These are phyloP conservation scores for Lycodopsis pacificus DNA, from an alignment of 2,797 vertebrate species.

Conservation along the genomic window DNA sequence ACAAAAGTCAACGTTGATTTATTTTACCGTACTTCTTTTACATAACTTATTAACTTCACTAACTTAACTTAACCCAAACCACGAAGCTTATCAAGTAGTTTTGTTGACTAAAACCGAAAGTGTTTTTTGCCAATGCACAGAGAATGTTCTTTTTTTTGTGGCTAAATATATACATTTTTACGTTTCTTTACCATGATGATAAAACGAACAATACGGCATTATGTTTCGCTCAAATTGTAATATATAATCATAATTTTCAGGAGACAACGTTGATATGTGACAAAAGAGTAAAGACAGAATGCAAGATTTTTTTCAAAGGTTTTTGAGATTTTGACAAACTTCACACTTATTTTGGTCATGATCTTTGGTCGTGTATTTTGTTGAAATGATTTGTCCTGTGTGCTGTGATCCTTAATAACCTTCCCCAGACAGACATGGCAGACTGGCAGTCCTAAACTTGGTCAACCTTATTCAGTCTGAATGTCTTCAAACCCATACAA, in stretches of 20 bases:
- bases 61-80: not conserved
- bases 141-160: too few species aligned
- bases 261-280: not conserved
- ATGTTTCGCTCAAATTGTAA: too few species aligned
- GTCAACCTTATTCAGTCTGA: conserved; percentile 41
- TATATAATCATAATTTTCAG: too few species aligned
- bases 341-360: not conserved
- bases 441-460: conserved; percentile 13
- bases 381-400: not conserved
- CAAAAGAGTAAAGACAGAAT: not conserved
- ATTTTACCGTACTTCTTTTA: too few species aligned
- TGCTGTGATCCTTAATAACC: not conserved
- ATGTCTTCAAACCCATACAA: conserved; percentile 43
- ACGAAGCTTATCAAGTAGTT: not conserved
- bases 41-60: not conserved
- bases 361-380: not conserved
- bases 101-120: too few species aligned
- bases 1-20: too few species aligned
- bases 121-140: too few species aligned
- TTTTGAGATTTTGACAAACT: not conserved
- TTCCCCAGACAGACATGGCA: conserved; percentile 9
- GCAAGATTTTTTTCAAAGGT: not conserved
- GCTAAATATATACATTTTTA: too few species aligned
- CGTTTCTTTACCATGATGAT: not conserved
- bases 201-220: not conserved